phyloP scores from a whole-genome alignment of 2,888 invertebrate species.

The Formica aserva region DNA sequence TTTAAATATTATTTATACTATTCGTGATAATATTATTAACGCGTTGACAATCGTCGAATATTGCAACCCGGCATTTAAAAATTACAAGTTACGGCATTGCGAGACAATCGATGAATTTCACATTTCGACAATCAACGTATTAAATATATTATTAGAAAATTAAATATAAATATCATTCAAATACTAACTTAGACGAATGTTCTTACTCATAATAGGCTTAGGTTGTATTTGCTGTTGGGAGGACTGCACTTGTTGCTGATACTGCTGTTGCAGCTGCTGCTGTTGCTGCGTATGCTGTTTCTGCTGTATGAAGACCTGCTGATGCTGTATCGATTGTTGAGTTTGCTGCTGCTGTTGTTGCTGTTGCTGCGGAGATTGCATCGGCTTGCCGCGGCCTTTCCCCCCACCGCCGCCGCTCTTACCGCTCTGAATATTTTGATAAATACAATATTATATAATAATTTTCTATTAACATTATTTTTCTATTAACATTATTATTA shows the following conservation, averaged over 20 bases:
- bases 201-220: slow-evolving; percentile 88
- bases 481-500: not conserved
- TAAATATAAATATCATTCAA: not conserved
- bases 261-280: slow-evolving; percentile 80
- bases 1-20: not conserved
- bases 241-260: slow-evolving; percentile 77
- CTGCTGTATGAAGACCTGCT: slow-evolving; percentile 81
- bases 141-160: too few relatives aligned
- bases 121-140: too few relatives aligned
- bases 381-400: slow-evolving; percentile 91
- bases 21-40: not conserved
- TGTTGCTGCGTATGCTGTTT: slow-evolving; percentile 81
- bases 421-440: slow-evolving; percentile 79
- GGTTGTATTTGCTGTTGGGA: slow-evolving; percentile 87
- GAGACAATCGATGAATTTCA: too few relatives aligned
- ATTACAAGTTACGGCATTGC: too few relatives aligned
- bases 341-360: slow-evolving; percentile 79
- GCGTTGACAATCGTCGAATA: not conserved
- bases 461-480: not conserved
- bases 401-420: slow-evolving; percentile 85
- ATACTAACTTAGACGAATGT: not conserved
- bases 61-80: not conserved
- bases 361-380: slow-evolving; percentile 84
- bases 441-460: not conserved
- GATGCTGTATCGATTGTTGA: slow-evolving; percentile 80